Evolutionary conservation across 2,888 invertebrate genomes (phyloP), one percentile per base, ranked within the genome.

Genomic region (Lithophane ornitopus): DNA sequence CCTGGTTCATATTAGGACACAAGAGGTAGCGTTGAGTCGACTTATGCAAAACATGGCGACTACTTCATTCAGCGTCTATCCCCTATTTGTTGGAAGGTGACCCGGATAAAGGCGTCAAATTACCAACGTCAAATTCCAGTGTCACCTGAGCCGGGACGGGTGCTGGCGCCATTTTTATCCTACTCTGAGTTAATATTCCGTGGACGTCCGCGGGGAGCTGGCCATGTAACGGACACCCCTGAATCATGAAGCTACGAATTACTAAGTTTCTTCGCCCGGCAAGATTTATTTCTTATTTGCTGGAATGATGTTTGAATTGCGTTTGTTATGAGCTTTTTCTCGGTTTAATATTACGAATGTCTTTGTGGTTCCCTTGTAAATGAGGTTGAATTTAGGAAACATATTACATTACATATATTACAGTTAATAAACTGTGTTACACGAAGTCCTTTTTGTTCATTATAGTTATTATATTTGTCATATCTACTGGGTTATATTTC

Each of bases 31-130:
- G 76, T 76, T 75, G 69, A 75, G 74, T 87, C 75, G 80, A 88
- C 84, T 90, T 92, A 93, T 93, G 92, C 91, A 92, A 93, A 94
- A 90, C 89, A 92, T 90, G 89, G 87, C 87, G 89, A 90, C 89
- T 89, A 83, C 85, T 88, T 90, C 90, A 91, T 92, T 91, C 91
- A 81, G 87, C 86, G 86, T 88, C 88, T 91, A 90, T 90, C 90
- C 90, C 88, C 90, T 90, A 92, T 94, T 94, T 93, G 93, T 92
- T 88, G 90, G 89, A 93, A 92, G 91, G 91, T 92, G 93, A 93
- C 93, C 94, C 93, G 94, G 94, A 95, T 95, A 95, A 94, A 94
- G 92, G 94, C 94, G 92, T 94, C 94, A 94, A 94, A 95, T 95
- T 94, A 94, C 94, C 92, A 91, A 92, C 94, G 94, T 95, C 94